These are phyloP conservation scores for Propithecus perrieri DNA, from an alignment of 2,797 vertebrate genomes.

Conservation along the genomic window DNA sequence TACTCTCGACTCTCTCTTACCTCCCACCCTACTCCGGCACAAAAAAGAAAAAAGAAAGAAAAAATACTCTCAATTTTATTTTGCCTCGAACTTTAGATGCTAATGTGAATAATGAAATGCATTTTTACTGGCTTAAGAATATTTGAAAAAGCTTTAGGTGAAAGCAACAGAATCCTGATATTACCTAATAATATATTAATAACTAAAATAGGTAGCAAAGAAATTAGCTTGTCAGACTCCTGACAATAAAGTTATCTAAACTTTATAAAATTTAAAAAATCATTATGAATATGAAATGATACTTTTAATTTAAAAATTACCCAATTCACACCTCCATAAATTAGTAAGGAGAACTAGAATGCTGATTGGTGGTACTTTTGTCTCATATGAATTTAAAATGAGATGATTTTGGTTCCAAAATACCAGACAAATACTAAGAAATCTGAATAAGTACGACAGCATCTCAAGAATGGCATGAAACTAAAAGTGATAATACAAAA, in stretches of 20 bases:
- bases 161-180: slow-evolving; percentile 47
- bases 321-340: slow-evolving; percentile 70
- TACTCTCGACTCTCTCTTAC: neutral
- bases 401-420: slow-evolving; percentile 66
- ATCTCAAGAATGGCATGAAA: slow-evolving; percentile 60
- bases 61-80: neutral
- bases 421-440: slow-evolving; percentile 69
- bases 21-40: too few species aligned
- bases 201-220: neutral
- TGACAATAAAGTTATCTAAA: slow-evolving; percentile 41
- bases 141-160: neutral
- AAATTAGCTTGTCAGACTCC: slow-evolving; percentile 18
- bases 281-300: slow-evolving; percentile 64
- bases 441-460: slow-evolving; percentile 54
- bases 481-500: slow-evolving; percentile 52
- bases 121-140: slow-evolving; percentile 22
- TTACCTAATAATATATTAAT: slow-evolving; percentile 26
- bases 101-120: slow-evolving; percentile 44
- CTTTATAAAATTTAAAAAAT: slow-evolving; percentile 52
- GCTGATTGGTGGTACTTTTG: slow-evolving; percentile 57
- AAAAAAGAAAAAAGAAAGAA: neutral
- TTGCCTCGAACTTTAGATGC: slow-evolving; percentile 20
- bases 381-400: slow-evolving; percentile 66
- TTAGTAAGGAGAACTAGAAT: slow-evolving; percentile 59
- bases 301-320: slow-evolving; percentile 69